Conservation (phyloP, 2,113 vertebrate species). For the Acanthochromis polyacanthus region DNA sequence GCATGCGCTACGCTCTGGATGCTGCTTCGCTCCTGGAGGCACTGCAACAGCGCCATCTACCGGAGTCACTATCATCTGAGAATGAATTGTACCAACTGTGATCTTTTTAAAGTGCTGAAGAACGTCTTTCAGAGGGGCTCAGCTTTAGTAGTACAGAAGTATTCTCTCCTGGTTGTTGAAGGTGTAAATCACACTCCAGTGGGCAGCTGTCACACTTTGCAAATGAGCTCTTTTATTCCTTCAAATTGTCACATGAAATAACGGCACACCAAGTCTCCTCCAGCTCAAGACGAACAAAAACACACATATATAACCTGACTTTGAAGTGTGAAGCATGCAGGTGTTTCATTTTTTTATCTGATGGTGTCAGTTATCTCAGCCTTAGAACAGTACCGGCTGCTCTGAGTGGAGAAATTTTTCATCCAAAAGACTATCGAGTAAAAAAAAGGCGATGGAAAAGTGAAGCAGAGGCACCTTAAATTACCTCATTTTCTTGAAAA, state of each 20-base stretch:
- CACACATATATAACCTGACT: not conserved
- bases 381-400: not conserved
- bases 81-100: not conserved
- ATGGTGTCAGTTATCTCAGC: conserved; percentile 13
- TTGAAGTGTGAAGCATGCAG: conserved; percentile 15
- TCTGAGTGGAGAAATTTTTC: not conserved
- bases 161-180: no score
- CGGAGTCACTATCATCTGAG: conserved; percentile 16
- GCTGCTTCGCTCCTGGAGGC: conserved; percentile 23
- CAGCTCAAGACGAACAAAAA: not conserved
- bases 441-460: no score
- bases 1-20: conserved; percentile 48
- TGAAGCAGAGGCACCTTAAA: not conserved
- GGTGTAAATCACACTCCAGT: no score
- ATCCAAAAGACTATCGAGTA: not conserved
- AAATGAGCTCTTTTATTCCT: not conserved
- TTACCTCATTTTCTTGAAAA: no score
- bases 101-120: not conserved
- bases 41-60: conserved; percentile 74
- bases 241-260: no score
- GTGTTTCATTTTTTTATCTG: conserved; percentile 31
- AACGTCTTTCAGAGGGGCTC: no score
- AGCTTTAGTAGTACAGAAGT: no score
- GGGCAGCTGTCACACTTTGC: not conserved
- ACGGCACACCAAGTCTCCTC: no score